These are phyloP conservation scores for Equus quagga DNA, from an alignment of 2,113 vertebrate species.

Conservation along the genomic window DNA sequence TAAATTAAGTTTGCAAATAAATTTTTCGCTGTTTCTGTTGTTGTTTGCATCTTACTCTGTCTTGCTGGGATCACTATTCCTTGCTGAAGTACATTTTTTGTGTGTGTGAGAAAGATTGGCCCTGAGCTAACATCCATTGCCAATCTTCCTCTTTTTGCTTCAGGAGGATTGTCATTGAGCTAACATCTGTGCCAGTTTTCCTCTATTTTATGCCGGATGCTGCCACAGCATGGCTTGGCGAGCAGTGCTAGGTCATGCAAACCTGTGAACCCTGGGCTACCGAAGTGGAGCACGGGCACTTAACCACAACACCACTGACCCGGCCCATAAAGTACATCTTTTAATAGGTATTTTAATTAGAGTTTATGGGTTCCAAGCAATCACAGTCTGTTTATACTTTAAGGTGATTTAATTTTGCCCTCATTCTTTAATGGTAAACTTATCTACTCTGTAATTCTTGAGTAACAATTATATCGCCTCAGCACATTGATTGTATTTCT, in stretches of 20 bases:
- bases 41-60: neutral
- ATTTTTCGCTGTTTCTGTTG: neutral
- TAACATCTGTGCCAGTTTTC: too few relatives aligned
- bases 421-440: neutral
- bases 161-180: too few relatives aligned
- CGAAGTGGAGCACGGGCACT: too few relatives aligned
- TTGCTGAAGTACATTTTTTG: neutral
- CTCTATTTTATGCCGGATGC: too few relatives aligned
- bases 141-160: too few relatives aligned
- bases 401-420: neutral
- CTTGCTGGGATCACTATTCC: neutral
- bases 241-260: too few relatives aligned
- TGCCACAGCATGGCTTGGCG: too few relatives aligned
- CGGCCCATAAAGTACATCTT: neutral
- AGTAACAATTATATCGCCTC: neutral
- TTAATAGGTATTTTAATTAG: neutral
- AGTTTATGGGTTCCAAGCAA: neutral
- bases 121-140: too few relatives aligned
- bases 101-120: too few relatives aligned
- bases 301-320: too few relatives aligned
- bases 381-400: neutral
- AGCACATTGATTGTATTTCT: neutral
- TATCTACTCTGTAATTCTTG: neutral
- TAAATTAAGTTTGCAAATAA: neutral
- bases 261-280: too few relatives aligned